Percentiles rank a stretch among this genome's conserved stretches.
Conservation (phyloP, 2,797 vertebrate species). For the Tapera naevia region DNA sequence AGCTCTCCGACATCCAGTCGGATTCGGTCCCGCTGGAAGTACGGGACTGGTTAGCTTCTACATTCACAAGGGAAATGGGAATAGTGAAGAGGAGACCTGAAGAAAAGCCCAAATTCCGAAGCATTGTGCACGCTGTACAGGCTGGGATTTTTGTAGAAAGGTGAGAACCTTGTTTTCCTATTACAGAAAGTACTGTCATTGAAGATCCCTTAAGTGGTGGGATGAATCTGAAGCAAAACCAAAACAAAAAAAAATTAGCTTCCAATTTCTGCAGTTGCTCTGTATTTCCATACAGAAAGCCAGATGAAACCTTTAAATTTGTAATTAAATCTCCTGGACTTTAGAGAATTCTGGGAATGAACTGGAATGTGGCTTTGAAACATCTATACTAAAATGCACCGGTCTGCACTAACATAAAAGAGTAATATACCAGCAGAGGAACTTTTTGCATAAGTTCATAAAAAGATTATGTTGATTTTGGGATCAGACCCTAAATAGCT, state of each 20-base stretch:
- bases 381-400: neutral
- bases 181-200: neutral
- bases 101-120: conserved; percentile 96
- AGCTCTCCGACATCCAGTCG: conserved; percentile 90
- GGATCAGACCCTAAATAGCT: neutral
- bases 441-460: neutral
- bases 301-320: neutral
- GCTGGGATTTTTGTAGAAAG: conserved; percentile 98
- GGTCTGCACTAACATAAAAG: neutral
- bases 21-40: conserved; percentile 95
- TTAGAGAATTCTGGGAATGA: neutral
- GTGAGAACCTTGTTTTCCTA: conserved; percentile 67
- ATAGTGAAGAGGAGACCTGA: conserved; percentile 89
- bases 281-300: neutral
- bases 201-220: neutral
- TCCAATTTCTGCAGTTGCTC: neutral
- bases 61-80: conserved; percentile 96
- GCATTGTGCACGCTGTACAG: conserved; percentile 96
- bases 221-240: neutral
- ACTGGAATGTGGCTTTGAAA: neutral
- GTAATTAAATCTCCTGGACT: neutral
- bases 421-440: neutral
- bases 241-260: neutral
- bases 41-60: conserved; percentile 96
- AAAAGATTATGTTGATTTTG: neutral